Evolutionary conservation across 2,113 vertebrate species (phyloP), one percentile per base, ranked within the genome.

Genomic region (Zingel zingel): DNA sequence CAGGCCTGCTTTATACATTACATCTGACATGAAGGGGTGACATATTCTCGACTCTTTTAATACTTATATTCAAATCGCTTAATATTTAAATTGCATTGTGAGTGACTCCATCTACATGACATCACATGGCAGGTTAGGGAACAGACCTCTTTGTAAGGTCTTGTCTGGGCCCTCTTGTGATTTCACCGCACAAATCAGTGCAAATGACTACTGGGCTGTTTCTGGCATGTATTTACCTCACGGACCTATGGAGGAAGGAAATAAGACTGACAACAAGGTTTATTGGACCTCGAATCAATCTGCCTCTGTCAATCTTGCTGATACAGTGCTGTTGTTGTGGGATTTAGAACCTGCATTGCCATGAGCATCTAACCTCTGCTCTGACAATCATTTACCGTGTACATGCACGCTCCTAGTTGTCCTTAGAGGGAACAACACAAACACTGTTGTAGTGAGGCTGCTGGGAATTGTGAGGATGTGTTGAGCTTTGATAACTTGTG

Each of bases 241-340:
- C 12, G 62, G 45, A 62, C 69, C 71, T 61, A 65, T 39, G 57
- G 15, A 21, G 54, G 79, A 76, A 58, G 56, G 39, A 88, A 88
- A 81, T 59, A 65, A 75, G 84, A 81, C 79, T 75, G 79, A 85
- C 77, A 83, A 72, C 83, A 71, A 36, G 74, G 84, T 85, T 84
- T 85, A 88, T 85, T 79, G 70, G 79, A 84, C 15, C 77, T 68
- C 18, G 13, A 79, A 91, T 93, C 86, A 90, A 86, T 94, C 79
- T 87, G 53, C 54, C 54, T 77, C 70, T 66, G 87, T 91, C 90
- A 91, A 9, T 93, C 88, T 81, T 12, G 23, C 53, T 79, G 77
- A 78, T 71, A 57, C 74, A 69, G 75, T 73, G 39, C 53, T 67
- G 62, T 47, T 19, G 43, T 61, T 59, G 64, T 67, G 77, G 77